Base-by-base conservation (phyloP, 2,113 vertebrate species). In the Daphoenositta chrysoptera region DNA sequence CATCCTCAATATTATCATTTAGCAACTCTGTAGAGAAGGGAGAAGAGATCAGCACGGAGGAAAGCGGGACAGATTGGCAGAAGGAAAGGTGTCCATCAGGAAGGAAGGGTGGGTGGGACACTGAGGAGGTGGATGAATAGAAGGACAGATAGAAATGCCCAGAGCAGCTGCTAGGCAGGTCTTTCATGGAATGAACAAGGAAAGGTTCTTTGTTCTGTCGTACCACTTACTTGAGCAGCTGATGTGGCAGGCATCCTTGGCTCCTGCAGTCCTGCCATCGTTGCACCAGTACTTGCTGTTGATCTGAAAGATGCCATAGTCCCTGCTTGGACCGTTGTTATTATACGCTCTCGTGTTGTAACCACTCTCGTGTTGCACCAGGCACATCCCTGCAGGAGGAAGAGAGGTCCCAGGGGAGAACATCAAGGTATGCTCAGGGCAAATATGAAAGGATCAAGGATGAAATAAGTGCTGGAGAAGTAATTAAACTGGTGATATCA, bases 201-300 rank as follows among this genome's bases (percentile, higher is more conserved):
- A 42, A 61, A 64, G 3, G 20, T 26, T 42, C 42, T 83, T 51
- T 68, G 30, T 11, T 66, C 64, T 61, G 27, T 47, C 7, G 31
- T 44, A 21, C 14, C 54, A 57, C 88, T 94, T 47, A 91, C 88
- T n/a, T 18, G 72, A 88, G 83, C 93, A 91, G 1, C 30, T 64
- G 56, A 69, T 48, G 3, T 1, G 10, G 39, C 89, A 91, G 61
- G 3, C 39, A 6, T 94, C 27, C 16, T 4, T 20, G 56, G 93
- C 9, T 18, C 89, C 89, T 53, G 6, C 0, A 1, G 89, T 88
- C 79, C 1, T 91, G 44, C 93, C 92, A 39, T 91, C 93, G 0
- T 91, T 12, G 19, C 93, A 91, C 73, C 89, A 80, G 73, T 94
- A 91, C 61, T 39, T 44, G 72, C 93, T 94, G 79, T 91, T 94